Conservation (phyloP, 30 jellyfish, hydroid and myxozoan genomes). For the Haliclystus octoradiatus region DNA sequence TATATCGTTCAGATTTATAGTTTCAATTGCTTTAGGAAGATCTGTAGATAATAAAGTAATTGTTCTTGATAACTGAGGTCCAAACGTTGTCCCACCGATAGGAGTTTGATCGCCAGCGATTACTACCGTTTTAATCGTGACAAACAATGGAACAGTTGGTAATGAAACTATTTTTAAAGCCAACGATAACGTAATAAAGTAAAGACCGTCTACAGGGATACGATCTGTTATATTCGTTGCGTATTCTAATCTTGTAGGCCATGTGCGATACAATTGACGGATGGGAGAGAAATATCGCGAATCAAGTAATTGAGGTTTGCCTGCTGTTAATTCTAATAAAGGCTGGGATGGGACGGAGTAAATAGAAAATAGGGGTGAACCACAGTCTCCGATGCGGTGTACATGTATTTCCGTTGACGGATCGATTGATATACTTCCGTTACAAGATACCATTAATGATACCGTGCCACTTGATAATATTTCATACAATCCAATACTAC, state of each 20-base stretch:
- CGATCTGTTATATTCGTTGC: neutral
- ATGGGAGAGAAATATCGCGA: neutral
- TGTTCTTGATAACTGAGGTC: neutral
- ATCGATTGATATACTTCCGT: neutral
- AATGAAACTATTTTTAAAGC: neutral
- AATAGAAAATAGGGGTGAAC: neutral
- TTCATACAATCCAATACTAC: neutral
- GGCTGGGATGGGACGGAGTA: neutral
- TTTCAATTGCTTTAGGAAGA: neutral
- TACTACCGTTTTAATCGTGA: neutral
- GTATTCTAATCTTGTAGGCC: neutral
- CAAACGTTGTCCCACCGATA: too few relatives aligned
- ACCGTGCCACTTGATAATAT: neutral
- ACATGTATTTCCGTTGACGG: neutral
- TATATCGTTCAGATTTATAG: too few relatives aligned
- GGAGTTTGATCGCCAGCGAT: neutral
- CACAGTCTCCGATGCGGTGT: neutral
- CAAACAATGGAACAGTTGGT: neutral
- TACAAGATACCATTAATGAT: neutral
- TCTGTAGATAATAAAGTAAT: neutral
- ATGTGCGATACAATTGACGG: neutral
- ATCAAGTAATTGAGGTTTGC: neutral
- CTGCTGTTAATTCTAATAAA: neutral
- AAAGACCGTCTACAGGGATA: neutral
- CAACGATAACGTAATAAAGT: neutral